These are phyloP conservation scores for Protobothrops mucrosquamatus DNA, from an alignment of 2,113 vertebrate genomes.

Conservation along the genomic window DNA sequence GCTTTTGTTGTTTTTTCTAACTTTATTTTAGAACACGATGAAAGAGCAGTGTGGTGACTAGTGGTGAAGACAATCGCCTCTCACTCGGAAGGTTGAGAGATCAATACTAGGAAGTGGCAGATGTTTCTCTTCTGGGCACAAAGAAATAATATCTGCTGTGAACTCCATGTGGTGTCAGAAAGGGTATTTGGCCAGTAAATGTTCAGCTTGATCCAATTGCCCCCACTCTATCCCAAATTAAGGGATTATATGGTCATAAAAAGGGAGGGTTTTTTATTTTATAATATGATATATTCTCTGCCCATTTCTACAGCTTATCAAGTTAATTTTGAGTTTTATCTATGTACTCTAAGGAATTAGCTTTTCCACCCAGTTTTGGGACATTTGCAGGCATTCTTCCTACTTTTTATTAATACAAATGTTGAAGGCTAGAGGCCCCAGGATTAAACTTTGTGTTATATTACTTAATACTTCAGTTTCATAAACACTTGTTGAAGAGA, in stretches of 20 bases:
- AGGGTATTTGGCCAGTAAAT: neutral
- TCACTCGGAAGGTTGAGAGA: neutral
- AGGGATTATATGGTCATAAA: neutral
- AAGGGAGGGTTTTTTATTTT: neutral
- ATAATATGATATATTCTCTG: neutral
- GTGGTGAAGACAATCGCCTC: neutral
- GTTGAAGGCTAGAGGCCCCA: neutral
- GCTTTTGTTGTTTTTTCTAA: neutral
- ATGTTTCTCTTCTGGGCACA: neutral
- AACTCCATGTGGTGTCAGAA: neutral
- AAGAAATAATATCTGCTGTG: neutral
- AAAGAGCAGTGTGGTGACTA: neutral
- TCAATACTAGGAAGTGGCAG: neutral
- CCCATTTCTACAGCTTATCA: neutral
- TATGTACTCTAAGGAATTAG: neutral
- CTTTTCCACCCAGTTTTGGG: neutral
- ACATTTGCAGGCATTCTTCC: neutral
- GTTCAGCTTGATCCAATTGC: neutral
- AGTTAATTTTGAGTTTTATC: neutral
- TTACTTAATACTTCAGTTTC: neutral
- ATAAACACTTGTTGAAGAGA: neutral
- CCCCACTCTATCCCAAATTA: neutral
- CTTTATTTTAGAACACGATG: neutral
- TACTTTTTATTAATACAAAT: neutral
- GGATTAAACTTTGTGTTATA: neutral